Base-by-base conservation (phyloP, 2,888 invertebrate genomes). In the Eupithecia subumbrata region DNA sequence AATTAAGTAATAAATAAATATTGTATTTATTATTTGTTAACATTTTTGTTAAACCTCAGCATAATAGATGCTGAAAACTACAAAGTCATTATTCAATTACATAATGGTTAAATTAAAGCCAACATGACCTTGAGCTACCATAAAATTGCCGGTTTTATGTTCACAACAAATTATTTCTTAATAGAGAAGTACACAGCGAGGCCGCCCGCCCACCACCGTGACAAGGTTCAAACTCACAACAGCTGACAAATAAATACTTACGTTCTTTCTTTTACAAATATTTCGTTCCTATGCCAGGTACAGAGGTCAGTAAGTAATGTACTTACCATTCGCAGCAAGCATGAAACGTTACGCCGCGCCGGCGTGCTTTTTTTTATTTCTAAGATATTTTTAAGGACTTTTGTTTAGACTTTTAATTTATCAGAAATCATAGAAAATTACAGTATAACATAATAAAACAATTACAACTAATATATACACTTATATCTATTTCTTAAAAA, bases 151-250 rank as follows among this genome's bases (percentile, higher is more conserved):
- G 45, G 64, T 66, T 74, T 76, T 74, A 74, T 74, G 74, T 72
- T 72, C 69, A 73, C 71, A 76, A 74, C 74, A 66, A 76, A 72
- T 70, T 77, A 77, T 72, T 74, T 45, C 72, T 63, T 74, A 74
- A 74, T 70, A 56, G 64, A 73, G 71, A 7, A n/a, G 34, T 56
- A 69, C 2, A 30, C 16, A 30, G 22, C 73, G 69, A 77, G 77
- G 77, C 48, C 74, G 70, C 68, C 73, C 71, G 48, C 74, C 76
- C 64, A 72, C 73, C 34, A 22, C 11, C 18, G n/a, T 70, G 64
- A 63, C 67, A 72, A 56, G 66, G 76, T 76, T 66, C 64, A 22
- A 30, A 43, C 43, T 8, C 0, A 25, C 12, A 25, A 18, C 18
- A 34, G 64, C 30, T 64, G 63, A 11, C 18, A 25, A 60, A 60